Evolutionary conservation across 2,888 invertebrate genomes (phyloP).

Genomic region (Caenorhabditis sinica): DNA sequence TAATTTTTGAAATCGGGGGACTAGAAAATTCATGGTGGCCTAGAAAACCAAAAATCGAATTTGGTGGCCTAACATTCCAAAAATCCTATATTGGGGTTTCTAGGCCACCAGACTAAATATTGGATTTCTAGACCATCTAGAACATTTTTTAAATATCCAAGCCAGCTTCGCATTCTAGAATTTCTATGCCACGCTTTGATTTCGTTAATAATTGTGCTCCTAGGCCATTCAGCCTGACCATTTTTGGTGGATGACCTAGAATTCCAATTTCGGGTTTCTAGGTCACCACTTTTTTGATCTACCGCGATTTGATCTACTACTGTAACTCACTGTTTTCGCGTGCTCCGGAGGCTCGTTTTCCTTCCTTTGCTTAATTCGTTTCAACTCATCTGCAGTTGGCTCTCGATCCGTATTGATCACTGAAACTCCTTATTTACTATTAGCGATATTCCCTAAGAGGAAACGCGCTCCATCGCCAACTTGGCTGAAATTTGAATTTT

Average conservation of each 20-base stretch:
- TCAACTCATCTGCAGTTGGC: conserved; percentile 66
- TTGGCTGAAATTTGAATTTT: too few species aligned
- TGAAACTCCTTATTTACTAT: conserved; percentile 3
- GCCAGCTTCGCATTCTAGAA: too few species aligned
- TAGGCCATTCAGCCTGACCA: too few species aligned
- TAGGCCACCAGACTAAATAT: not conserved
- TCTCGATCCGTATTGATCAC: conserved; percentile 62
- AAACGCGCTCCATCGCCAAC: too few species aligned
- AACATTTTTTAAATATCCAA: not conserved
- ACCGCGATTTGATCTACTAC: too few species aligned
- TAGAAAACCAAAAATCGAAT: not conserved
- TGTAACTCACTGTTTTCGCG: conserved; percentile 59
- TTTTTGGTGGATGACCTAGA: too few species aligned
- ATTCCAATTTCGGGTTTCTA: not conserved
- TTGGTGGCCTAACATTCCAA: too few species aligned
- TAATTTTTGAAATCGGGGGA: too few species aligned
- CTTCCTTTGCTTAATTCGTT: conserved; percentile 67
- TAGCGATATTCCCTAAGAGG: too few species aligned
- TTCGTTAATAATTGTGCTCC: not conserved
- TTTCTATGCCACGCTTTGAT: not conserved
- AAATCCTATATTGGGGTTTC: not conserved
- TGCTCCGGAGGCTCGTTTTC: conserved; percentile 71
- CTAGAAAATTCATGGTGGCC: not conserved
- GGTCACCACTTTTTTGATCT: not conserved
- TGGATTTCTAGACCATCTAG: not conserved